phyloP scores from a whole-genome alignment of 2,797 vertebrate species.

The Enteromius afrohamiltoni region DNA sequence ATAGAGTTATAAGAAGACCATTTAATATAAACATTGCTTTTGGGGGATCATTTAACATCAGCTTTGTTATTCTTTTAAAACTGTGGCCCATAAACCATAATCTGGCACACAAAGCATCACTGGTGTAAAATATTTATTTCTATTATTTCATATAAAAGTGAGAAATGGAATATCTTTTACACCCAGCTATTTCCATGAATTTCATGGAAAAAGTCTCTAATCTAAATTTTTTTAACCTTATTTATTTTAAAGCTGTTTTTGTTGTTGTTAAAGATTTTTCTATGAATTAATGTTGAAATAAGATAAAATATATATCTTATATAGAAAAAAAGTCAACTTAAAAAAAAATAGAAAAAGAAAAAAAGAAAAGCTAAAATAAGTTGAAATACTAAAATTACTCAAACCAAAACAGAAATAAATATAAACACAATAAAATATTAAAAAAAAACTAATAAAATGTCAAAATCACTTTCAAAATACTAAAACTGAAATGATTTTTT shows the following conservation, averaged over 20 bases:
- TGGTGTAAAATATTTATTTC: background rate
- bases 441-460: background rate
- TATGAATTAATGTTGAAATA: background rate
- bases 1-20: background rate
- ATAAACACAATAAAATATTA: background rate
- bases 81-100: background rate
- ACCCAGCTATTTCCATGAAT: constrained; percentile 10
- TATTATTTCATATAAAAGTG: background rate
- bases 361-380: background rate
- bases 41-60: background rate
- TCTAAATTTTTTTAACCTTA: background rate
- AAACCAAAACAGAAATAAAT: background rate
- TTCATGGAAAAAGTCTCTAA: background rate
- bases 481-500: background rate
- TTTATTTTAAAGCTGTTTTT: background rate
- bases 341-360: background rate
- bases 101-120: background rate
- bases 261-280: background rate
- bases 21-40: background rate
- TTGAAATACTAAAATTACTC: background rate
- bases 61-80: background rate
- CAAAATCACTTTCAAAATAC: background rate
- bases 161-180: background rate
- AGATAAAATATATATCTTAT: background rate
- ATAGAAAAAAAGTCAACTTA: background rate